A percentile compares a stretch with the other conserved stretches of the same genome.
Conservation (phyloP, 2,113 vertebrate species). For the Psilopsiagon aymara region DNA sequence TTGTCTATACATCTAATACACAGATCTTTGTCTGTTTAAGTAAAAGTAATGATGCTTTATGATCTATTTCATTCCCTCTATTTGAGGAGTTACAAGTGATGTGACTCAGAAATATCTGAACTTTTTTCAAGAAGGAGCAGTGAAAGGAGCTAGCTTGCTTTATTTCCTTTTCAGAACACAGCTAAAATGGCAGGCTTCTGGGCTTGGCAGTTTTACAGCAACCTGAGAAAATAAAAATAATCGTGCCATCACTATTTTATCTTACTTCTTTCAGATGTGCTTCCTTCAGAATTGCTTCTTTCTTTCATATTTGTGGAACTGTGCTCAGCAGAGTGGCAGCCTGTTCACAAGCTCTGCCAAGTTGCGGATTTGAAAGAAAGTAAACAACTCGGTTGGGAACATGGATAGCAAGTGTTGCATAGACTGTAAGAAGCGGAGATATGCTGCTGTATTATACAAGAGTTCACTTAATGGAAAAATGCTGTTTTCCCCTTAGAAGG, state of each 20-base stretch:
- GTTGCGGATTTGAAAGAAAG: slow-evolving; percentile 43
- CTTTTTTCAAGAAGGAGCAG: neutral
- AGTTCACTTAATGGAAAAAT: slow-evolving; percentile 58
- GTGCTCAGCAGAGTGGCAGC: slow-evolving; percentile 23
- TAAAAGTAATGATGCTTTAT: slow-evolving; percentile 29
- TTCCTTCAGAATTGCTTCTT: slow-evolving; percentile 51
- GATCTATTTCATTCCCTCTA: neutral
- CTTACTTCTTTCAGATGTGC: slow-evolving; percentile 52
- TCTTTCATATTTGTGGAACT: slow-evolving; percentile 50
- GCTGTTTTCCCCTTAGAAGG: neutral
- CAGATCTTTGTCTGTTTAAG: neutral
- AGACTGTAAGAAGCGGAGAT: slow-evolving; percentile 16
- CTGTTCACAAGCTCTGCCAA: slow-evolving; percentile 56
- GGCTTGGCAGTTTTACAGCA: slow-evolving; percentile 54
- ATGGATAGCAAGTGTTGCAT: neutral
- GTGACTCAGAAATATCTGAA: slow-evolving; percentile 7
- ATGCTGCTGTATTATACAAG: slow-evolving; percentile 41
- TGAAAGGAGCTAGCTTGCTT: neutral
- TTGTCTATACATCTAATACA: neutral
- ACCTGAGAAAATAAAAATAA: slow-evolving; percentile 65
- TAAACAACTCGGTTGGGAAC: slow-evolving; percentile 56
- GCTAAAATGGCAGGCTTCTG: neutral
- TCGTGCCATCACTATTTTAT: slow-evolving; percentile 59
- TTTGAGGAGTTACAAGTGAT: slow-evolving; percentile 2
- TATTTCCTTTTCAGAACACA: neutral